A percentile compares a stretch with the other conserved stretches of the same genome.
Evolutionary conservation across 2,888 invertebrate species (phyloP).

Genomic region (Azorinus chamasolen): DNA sequence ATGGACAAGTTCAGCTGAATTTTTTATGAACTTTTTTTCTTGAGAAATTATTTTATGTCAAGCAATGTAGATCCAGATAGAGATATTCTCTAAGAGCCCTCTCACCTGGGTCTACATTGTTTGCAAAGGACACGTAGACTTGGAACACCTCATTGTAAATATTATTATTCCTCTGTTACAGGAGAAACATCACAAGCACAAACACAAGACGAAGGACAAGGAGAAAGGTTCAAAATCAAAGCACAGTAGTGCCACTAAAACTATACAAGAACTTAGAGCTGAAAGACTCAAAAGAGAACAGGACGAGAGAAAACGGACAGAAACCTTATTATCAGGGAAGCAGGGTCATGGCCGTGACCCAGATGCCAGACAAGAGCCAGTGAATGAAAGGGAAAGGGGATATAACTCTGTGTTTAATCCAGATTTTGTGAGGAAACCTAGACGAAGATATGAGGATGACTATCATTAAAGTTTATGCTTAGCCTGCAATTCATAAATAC

Average conservation of each 20-base stretch:
- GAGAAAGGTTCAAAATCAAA: slow-evolving; percentile 73
- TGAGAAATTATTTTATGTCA: too few species aligned
- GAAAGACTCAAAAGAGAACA: slow-evolving; percentile 94
- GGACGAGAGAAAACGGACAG: slow-evolving; percentile 91
- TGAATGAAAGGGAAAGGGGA: slow-evolving; percentile 89
- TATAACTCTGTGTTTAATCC: slow-evolving; percentile 99
- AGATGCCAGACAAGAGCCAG: slow-evolving; percentile 43
- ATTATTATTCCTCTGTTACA: slow-evolving; percentile 41
- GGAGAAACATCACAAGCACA: slow-evolving; percentile 68
- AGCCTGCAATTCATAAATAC: too few species aligned
- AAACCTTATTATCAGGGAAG: slow-evolving; percentile 91
- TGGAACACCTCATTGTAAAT: too few species aligned
- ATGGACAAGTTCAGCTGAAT: too few species aligned
- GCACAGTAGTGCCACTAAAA: slow-evolving; percentile 77
- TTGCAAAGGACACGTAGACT: too few species aligned
- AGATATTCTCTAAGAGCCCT: too few species aligned
- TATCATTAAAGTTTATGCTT: too few species aligned
- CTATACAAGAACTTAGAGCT: slow-evolving; percentile 91
- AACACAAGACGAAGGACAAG: slow-evolving; percentile 82
- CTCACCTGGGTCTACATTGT: too few species aligned
- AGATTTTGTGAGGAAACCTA: slow-evolving; percentile 84
- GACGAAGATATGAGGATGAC: slow-evolving; percentile 33
- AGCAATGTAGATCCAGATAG: too few species aligned
- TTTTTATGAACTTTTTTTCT: too few species aligned
- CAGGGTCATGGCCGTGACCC: slow-evolving; percentile 86